phyloP scores from a whole-genome alignment of 2,888 invertebrate genomes.

The Drymonia ruficornis region DNA sequence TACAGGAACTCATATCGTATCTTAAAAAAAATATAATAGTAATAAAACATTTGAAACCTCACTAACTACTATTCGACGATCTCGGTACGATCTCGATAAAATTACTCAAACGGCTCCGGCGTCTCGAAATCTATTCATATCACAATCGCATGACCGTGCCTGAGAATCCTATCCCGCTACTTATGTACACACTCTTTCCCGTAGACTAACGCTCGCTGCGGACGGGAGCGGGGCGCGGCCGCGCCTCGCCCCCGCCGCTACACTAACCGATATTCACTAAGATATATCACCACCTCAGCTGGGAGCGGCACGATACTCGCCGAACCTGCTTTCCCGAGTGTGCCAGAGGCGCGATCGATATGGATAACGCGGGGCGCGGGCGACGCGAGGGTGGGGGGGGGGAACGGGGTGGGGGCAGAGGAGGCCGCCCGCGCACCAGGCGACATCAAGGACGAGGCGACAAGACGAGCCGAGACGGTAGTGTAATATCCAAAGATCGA shows the following conservation, averaged over 20 bases:
- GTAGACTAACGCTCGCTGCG: slow-evolving; percentile 56
- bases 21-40: slow-evolving; percentile 84
- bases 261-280: slow-evolving; percentile 70
- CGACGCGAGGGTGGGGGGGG: slow-evolving; percentile 38
- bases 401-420: slow-evolving; percentile 26
- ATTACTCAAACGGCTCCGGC: slow-evolving; percentile 80
- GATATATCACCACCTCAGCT: slow-evolving; percentile 67
- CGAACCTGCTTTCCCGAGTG: slow-evolving; percentile 68
- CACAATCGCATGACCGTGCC: slow-evolving; percentile 84
- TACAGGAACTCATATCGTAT: slow-evolving; percentile 85
- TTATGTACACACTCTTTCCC: slow-evolving; percentile 81
- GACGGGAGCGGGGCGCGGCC: slow-evolving; percentile 44
- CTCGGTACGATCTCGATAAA: slow-evolving; percentile 79
- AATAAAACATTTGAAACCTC: slow-evolving; percentile 85
- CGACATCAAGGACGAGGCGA: slow-evolving; percentile 15
- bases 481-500: background rate
- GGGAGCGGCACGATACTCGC: slow-evolving; percentile 59
- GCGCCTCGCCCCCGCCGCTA: slow-evolving; percentile 51
- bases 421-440: background rate
- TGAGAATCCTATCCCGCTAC: slow-evolving; percentile 83
- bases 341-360: slow-evolving; percentile 74
- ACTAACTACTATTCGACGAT: slow-evolving; percentile 84
- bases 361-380: slow-evolving; percentile 66
- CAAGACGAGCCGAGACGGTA: background rate
- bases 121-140: slow-evolving; percentile 83